Base-by-base conservation (phyloP, 2,888 invertebrate species). In the Dimorphilus gyrociliatus region DNA sequence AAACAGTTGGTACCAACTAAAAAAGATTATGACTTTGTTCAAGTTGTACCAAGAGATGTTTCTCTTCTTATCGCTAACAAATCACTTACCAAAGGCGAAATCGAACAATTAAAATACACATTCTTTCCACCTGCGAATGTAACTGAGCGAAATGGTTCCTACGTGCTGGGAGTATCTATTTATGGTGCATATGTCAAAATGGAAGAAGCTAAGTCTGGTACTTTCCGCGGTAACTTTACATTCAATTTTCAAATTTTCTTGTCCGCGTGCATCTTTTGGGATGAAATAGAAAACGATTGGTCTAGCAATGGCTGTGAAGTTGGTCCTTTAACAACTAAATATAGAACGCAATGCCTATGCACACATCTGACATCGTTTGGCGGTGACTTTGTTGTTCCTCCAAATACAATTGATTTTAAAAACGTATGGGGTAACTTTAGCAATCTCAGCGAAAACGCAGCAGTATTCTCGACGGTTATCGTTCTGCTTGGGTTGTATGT, bases 331-430 rank as follows among this genome's bases (percentile, higher is more conserved):
- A 57, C 57, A 2, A 53, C 50, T 8, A 43, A 44, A 18, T 45
- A 45, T 34, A 40, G 42, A 19, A 58, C 58, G 0, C 49, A 51
- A 32, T 60, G 60, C 35, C 35, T 51, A 16, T 57, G 55, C 30
- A 51, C 40, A 23, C 61, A 60, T 36, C 41, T 60, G 41, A 61
- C 61, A 3, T 55, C 60, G 3, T 61, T 61, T 34, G 60, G 60
- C 2, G 53, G 58, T 7, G 57, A 60, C 40, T 50, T 58, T 30
- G 55, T 47, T 5, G 60, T 58, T 3, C 56, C 59, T 3, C 55
- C 56, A 2, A 61, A 61, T 42, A 60, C 60, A 7, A 61, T 61
- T 30, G 56, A 61, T 47, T 61, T 61, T 41, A 49, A 37, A 30
- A 61, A 54, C 17, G 59, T 61, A 3, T 56, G 51, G 51, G 46